These are phyloP conservation scores for Aphidius colemani DNA, from an alignment of 2,888 invertebrate genomes.

Conservation along the genomic window DNA sequence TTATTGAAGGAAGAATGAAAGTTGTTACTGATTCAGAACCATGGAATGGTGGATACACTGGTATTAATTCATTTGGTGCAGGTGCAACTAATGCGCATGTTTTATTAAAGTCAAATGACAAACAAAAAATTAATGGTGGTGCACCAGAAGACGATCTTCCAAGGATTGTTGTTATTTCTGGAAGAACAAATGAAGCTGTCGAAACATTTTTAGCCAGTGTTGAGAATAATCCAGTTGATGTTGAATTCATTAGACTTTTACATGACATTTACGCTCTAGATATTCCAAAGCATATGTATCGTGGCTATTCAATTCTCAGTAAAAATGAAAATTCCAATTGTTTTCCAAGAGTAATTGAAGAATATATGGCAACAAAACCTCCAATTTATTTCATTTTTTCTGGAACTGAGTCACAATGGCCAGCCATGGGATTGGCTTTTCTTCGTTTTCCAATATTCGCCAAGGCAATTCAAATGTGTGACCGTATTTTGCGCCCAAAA, in stretches of 20 bases:
- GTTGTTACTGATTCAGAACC: constrained; percentile 76
- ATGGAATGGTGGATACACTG: constrained; percentile 74
- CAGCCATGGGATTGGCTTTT: constrained; percentile 77
- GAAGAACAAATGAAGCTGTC: constrained; percentile 79
- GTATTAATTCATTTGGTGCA: constrained; percentile 91
- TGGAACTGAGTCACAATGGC: constrained; percentile 90
- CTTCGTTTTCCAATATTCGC: constrained; percentile 72
- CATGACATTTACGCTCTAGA: constrained; percentile 33
- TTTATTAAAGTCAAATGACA: constrained; percentile 67
- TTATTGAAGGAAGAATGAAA: constrained; percentile 67
- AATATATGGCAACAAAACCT: constrained; percentile 67
- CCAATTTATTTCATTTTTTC: constrained; percentile 90
- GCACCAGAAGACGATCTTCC: constrained; percentile 71
- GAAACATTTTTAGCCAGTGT: constrained; percentile 64
- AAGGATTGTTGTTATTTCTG: constrained; percentile 75
- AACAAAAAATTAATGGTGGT: constrained; percentile 68
- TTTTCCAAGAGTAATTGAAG: constrained; percentile 55
- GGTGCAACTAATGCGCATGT: constrained; percentile 86
- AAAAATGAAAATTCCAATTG: constrained; percentile 60
- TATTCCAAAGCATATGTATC: constrained; percentile 58
- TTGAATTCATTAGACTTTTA: constrained; percentile 32
- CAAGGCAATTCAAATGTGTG: constrained; percentile 66
- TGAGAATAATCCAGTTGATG: constrained; percentile 32
- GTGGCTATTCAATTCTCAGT: constrained; percentile 71
- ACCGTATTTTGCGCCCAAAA: constrained; percentile 65